Conservation (phyloP, 2,113 vertebrate genomes). For the Psephotus haematonotus region DNA sequence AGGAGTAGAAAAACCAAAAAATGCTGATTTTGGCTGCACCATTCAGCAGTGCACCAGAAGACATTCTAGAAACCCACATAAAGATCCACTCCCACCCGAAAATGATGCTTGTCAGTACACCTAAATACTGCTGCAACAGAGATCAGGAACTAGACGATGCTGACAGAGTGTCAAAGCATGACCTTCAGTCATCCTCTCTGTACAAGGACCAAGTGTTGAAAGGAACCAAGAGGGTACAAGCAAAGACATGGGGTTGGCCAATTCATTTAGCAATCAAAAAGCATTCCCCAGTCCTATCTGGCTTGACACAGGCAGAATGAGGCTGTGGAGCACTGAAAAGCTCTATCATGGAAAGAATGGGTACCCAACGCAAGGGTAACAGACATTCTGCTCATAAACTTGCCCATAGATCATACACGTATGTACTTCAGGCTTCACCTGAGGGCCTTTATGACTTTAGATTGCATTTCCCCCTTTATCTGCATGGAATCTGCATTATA, state of each 20-base stretch:
- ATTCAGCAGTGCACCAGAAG: neutral
- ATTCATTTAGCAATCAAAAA: neutral
- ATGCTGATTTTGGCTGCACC: neutral
- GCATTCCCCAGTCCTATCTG: neutral
- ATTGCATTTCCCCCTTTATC: accelerated
- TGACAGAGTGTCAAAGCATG: neutral
- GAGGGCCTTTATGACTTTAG: neutral
- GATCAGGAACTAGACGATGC: neutral
- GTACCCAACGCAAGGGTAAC: neutral
- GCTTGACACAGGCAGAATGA: neutral
- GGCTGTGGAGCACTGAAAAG: neutral
- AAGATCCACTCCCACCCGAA: neutral
- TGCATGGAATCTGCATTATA: neutral
- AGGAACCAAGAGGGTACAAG: neutral
- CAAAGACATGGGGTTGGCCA: neutral
- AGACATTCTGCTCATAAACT: neutral
- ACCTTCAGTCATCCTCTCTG: neutral
- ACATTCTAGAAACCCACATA: neutral
- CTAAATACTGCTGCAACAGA: neutral
- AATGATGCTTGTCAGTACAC: neutral
- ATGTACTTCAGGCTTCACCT: neutral
- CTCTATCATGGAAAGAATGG: neutral
- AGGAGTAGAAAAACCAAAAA: neutral
- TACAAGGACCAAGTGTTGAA: neutral
- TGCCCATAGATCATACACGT: accelerated